Evolutionary conservation across 2,797 vertebrate species (phyloP).

Genomic region (Naso thynnoides): DNA sequence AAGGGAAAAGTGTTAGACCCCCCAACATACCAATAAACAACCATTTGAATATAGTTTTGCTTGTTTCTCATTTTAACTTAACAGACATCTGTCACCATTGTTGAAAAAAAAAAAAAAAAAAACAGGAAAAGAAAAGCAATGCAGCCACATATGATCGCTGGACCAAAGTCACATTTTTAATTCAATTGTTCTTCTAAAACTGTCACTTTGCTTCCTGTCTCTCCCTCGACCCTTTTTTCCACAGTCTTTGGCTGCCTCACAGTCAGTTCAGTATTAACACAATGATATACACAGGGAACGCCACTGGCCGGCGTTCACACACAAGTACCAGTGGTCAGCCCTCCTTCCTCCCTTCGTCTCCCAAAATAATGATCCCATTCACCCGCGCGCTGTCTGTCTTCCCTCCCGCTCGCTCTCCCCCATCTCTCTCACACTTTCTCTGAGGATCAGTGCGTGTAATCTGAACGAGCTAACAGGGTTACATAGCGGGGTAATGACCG

Average conservation of each 20-base stretch:
- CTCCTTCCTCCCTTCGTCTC: constrained; percentile 63
- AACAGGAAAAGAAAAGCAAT: constrained; percentile 70
- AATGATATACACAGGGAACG: constrained; percentile 86
- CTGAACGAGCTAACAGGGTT: constrained; percentile 71
- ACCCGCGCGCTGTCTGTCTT: constrained; percentile 59
- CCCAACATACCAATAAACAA: constrained; percentile 88
- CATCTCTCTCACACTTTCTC: constrained; percentile 55
- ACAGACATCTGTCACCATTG: constrained; percentile 88
- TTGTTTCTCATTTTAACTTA: constrained; percentile 87
- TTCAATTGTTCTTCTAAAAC: constrained; percentile 69
- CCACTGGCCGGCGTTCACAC: constrained; percentile 80
- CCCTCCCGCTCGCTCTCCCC: constrained; percentile 23
- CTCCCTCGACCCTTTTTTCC: constrained; percentile 59
- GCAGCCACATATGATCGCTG: constrained; percentile 81
- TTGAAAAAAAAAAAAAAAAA: constrained; percentile 72
- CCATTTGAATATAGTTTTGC: constrained; percentile 86
- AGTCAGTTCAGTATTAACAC: constrained; percentile 87
- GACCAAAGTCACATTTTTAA: constrained; percentile 88
- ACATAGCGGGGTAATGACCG: constrained; percentile 63
- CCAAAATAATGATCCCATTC: constrained; percentile 79
- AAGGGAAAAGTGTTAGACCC: constrained; percentile 88
- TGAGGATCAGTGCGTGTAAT: constrained; percentile 74
- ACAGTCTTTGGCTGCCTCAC: constrained; percentile 86
- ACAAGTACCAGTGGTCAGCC: constrained; percentile 87
- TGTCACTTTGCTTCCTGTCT: constrained; percentile 68